Conservation (phyloP, 2,888 invertebrate genomes). For the Caradrina kadenii region DNA sequence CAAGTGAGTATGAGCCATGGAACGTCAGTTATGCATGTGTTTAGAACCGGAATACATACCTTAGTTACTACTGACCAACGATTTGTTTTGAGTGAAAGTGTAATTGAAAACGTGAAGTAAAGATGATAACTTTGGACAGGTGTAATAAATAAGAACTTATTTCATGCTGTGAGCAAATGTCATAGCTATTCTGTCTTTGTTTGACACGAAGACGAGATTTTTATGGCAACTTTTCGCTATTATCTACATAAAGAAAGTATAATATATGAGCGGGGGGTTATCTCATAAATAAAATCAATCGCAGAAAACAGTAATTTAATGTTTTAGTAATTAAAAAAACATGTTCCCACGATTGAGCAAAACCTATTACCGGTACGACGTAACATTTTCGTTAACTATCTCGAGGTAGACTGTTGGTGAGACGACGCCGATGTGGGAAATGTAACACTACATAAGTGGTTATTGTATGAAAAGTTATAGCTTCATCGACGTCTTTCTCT, state of each 20-base stretch:
- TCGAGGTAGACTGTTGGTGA: slow-evolving; percentile 38
- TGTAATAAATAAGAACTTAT: slow-evolving; percentile 13
- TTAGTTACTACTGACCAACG: slow-evolving; percentile 16
- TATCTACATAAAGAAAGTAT: neutral
- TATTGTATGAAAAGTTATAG: slow-evolving; percentile 53
- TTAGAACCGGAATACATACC: slow-evolving; percentile 32
- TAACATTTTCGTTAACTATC: slow-evolving; percentile 57
- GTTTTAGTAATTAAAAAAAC: slow-evolving; percentile 34
- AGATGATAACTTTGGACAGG: slow-evolving; percentile 13
- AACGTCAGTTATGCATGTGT: slow-evolving; percentile 74
- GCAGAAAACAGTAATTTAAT: slow-evolving; percentile 21
- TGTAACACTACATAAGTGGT: slow-evolving; percentile 59
- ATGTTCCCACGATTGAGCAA: slow-evolving; percentile 57
- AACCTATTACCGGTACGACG: slow-evolving; percentile 45
- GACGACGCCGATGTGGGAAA: slow-evolving; percentile 60
- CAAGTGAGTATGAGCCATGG: slow-evolving; percentile 74
- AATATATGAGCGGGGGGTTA: too few relatives aligned
- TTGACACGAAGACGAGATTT: neutral
- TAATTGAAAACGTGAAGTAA: slow-evolving; percentile 25
- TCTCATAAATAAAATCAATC: slow-evolving; percentile 21
- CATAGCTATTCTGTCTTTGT: neutral
- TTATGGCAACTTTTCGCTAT: neutral
- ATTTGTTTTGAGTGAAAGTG: slow-evolving; percentile 34
- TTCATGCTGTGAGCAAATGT: neutral
- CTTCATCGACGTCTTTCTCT: slow-evolving; percentile 47